phyloP scores from a whole-genome alignment of 2,113 vertebrate species.

The Cromileptes altivelis region DNA sequence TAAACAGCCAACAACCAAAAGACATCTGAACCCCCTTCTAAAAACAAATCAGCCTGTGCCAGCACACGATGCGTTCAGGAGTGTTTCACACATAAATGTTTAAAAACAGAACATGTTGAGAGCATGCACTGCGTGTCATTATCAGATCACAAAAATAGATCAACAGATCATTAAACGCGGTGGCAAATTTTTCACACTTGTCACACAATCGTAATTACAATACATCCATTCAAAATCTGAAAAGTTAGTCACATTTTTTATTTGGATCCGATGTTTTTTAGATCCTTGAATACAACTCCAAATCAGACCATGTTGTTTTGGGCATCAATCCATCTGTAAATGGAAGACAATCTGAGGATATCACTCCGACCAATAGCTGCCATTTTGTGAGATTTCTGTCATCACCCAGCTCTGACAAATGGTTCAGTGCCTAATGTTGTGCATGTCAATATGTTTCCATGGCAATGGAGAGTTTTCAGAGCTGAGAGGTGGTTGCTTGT shows the following conservation, averaged over 20 bases:
- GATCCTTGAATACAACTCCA: neutral
- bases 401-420: conserved; percentile 35
- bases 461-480: conserved; percentile 38
- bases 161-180: too few relatives aligned
- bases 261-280: neutral
- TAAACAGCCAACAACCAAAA: conserved; percentile 12
- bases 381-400: conserved; percentile 43
- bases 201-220: too few relatives aligned
- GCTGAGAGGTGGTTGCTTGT: conserved; percentile 6
- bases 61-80: neutral
- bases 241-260: neutral
- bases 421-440: conserved; percentile 40
- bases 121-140: neutral
- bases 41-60: neutral
- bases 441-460: conserved; percentile 67
- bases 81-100: neutral
- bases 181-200: too few relatives aligned
- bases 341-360: neutral
- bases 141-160: neutral
- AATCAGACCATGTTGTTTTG: neutral
- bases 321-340: conserved; percentile 15
- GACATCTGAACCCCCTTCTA: neutral
- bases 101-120: neutral
- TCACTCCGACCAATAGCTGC: conserved; percentile 17
- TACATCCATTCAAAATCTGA: neutral